Base-by-base conservation (phyloP, 1,140 invertebrate genomes). In the Uloborus diversus region DNA sequence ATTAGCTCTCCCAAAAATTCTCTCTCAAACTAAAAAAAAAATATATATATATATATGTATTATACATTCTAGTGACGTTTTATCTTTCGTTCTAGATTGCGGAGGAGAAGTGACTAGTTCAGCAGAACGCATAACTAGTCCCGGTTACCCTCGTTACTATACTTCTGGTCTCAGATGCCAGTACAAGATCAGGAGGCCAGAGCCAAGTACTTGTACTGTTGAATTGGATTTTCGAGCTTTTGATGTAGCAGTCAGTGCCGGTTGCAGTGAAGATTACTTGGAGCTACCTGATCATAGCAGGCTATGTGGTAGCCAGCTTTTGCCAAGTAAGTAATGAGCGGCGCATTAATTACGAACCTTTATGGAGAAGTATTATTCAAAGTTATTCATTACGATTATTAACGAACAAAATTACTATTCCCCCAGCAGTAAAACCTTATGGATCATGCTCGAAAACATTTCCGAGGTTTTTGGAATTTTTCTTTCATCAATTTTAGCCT, bases 181-280 rank as follows among this genome's bases (percentile, higher is more conserved):
- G 27, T 85, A 84, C 51, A 79, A 65, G 17, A 81, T 85, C 27
- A 27, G 64, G 23, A 47, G 81, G 33, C 65, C 81, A 3, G 81
- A 83, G 35, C 53, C 70, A 2, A 59, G 73, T 27, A 81, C 81
- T 13, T 85, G 84, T 37, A 69, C 71, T 35, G 51, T 85, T 4
- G 82, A 84, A 27, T 27, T 85, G 17, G 62, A 75, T 47, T 84
- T 85, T 33, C 47, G 79, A 4, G 80, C 81, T 35, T 85, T 85
- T 37, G 84, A 85, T 61, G 51, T 85, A 25, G 82, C 81, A n/a
- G 37, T 37, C 13, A 80, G 80, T 20, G 57, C 73, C 9, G 70
- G 78, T 20, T 80, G 68, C 51, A 81, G 51, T 13, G 62, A 79
- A 7, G 71, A 81, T 27, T 81, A 79, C 25, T 57, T 70, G 13